Percentiles rank a stretch among this genome's conserved stretches.
These are phyloP conservation scores for Cantharis lateralis DNA, from an alignment of 2,888 invertebrate genomes.

Conservation along the genomic window DNA sequence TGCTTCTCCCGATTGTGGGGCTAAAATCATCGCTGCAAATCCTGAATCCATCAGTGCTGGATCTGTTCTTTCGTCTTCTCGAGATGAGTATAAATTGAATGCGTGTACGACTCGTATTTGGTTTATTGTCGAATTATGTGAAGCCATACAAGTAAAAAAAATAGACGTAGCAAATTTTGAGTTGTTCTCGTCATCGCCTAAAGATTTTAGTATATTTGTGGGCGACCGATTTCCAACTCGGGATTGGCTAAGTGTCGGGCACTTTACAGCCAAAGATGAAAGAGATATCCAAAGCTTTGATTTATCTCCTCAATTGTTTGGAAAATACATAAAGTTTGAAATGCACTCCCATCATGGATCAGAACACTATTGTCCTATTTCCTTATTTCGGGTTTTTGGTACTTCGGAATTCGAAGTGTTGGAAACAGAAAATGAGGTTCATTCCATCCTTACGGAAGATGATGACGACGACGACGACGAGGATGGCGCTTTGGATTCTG, in stretches of 20 bases:
- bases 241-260: conserved; percentile 90
- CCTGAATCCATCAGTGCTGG: conserved; percentile 87
- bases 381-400: conserved; percentile 92
- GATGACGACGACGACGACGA: conserved; percentile 65
- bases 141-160: conserved; percentile 93
- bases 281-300: conserved; percentile 86
- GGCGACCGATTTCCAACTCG: conserved; percentile 89
- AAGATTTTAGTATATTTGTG: conserved; percentile 85
- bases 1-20: conserved; percentile 95
- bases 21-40: conserved; percentile 92
- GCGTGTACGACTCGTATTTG: conserved; percentile 91
- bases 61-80: conserved; percentile 84
- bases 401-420: conserved; percentile 90
- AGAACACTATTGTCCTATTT: conserved; percentile 97
- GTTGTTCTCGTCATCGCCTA: conserved; percentile 95
- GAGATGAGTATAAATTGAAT: conserved; percentile 98
- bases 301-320: conserved; percentile 79
- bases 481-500: conserved; percentile 60
- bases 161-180: conserved; percentile 97
- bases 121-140: conserved; percentile 98
- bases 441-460: conserved; percentile 66
- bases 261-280: conserved; percentile 85
- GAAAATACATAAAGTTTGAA: conserved; percentile 89
- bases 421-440: conserved; percentile 77
- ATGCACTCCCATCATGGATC: conserved; percentile 92